Conservation (phyloP, 92 coral and sea anemone genomes). For the Heteractis magnifica region DNA sequence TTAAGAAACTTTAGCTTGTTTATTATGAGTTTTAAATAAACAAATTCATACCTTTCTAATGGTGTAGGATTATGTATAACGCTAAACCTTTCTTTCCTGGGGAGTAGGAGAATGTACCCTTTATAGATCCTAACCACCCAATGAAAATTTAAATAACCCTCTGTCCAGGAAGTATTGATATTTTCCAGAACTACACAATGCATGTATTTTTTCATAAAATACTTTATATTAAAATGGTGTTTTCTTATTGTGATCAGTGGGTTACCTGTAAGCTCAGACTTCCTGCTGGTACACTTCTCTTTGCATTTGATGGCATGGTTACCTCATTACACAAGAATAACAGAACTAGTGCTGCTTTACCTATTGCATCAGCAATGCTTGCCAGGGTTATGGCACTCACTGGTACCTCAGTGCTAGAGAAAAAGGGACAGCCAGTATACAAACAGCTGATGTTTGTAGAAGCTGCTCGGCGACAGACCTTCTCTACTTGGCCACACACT, state of each 20-base stretch:
- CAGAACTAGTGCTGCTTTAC: slow-evolving; percentile 78
- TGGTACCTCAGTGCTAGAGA: slow-evolving; percentile 57
- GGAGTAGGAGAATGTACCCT: too few species aligned
- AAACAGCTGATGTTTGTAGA: slow-evolving; percentile 84
- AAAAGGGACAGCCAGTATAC: slow-evolving; percentile 56
- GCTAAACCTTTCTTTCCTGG: too few species aligned
- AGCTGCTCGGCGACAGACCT: slow-evolving; percentile 86
- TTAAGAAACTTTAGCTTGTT: too few species aligned
- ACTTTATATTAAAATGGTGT: background rate
- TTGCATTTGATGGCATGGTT: slow-evolving; percentile 65
- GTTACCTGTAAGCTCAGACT: slow-evolving; percentile 76
- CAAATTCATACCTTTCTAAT: too few species aligned
- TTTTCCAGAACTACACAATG: too few species aligned
- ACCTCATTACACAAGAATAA: slow-evolving; percentile 65
- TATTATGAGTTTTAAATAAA: too few species aligned
- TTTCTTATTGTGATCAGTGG: slow-evolving; percentile 59
- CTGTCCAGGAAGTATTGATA: too few species aligned
- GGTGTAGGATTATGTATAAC: too few species aligned
- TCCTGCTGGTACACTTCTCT: slow-evolving; percentile 65
- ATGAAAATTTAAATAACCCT: too few species aligned
- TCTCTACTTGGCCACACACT: slow-evolving; percentile 93
- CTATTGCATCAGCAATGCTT: slow-evolving; percentile 84
- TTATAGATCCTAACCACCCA: too few species aligned
- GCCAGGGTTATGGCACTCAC: slow-evolving; percentile 78
- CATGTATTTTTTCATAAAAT: background rate